phyloP scores from a whole-genome alignment of 2,113 vertebrate genomes.

The Chaetodon auriga region DNA sequence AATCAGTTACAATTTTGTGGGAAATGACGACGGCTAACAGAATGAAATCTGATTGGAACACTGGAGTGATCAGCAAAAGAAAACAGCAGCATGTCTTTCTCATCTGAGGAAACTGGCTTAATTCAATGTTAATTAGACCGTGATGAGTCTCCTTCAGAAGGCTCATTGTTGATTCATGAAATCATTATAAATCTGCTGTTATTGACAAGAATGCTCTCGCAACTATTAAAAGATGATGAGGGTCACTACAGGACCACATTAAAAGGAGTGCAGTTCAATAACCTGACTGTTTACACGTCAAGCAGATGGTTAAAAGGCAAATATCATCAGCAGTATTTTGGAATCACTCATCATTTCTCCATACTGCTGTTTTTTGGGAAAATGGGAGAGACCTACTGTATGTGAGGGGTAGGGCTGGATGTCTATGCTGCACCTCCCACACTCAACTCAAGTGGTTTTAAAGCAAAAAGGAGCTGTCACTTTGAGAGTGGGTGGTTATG shows the following conservation, averaged over 20 bases:
- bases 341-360: background rate
- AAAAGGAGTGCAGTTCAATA: background rate
- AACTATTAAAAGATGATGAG: background rate
- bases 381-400: constrained; percentile 2
- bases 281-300: background rate
- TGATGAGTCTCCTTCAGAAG: background rate
- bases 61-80: constrained; percentile 9
- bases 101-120: background rate
- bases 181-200: background rate
- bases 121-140: background rate
- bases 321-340: background rate
- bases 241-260: background rate
- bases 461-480: constrained; percentile 50
- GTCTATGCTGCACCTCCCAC: constrained; percentile 51
- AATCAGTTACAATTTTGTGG: constrained; percentile 19
- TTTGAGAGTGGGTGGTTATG: constrained; percentile 48
- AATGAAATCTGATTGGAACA: constrained; percentile 19
- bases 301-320: constrained; percentile 1
- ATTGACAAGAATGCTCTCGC: constrained; percentile 6
- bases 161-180: background rate
- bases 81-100: background rate
- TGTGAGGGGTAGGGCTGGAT: constrained; percentile 8
- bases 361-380: background rate
- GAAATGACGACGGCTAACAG: background rate
- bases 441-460: constrained; percentile 35